Evolutionary conservation across 2,888 invertebrate genomes (phyloP).

Genomic region (Autographa pulchrina): DNA sequence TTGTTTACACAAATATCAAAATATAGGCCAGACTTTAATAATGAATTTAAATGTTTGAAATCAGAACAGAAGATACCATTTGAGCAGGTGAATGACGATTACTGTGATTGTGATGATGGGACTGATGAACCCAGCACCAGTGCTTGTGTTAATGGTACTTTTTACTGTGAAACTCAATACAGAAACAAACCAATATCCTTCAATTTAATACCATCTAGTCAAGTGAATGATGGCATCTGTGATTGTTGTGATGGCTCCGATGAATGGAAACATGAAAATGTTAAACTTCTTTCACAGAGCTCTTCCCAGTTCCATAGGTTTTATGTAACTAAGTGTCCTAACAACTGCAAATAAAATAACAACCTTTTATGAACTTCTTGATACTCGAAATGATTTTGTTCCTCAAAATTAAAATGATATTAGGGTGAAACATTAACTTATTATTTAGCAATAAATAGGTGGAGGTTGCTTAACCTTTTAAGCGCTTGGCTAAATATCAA

Average conservation of each 20-base stretch:
- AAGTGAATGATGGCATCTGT: slow-evolving; percentile 98
- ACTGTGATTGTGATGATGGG: slow-evolving; percentile 95
- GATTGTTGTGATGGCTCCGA: slow-evolving; percentile 98
- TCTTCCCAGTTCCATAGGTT: slow-evolving; percentile 71
- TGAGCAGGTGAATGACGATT: slow-evolving; percentile 93
- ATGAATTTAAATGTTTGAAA: slow-evolving; percentile 82
- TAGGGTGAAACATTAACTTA: slow-evolving; percentile 1
- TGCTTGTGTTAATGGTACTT: slow-evolving; percentile 95
- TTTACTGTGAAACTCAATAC: slow-evolving; percentile 93
- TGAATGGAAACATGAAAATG: slow-evolving; percentile 90
- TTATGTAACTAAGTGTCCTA: slow-evolving; percentile 76
- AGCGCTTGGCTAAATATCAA: too few relatives aligned
- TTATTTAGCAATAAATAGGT: slow-evolving; percentile 6
- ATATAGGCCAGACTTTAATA: slow-evolving; percentile 78
- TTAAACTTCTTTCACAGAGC: slow-evolving; percentile 76
- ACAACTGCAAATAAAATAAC: slow-evolving; percentile 52
- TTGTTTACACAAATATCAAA: slow-evolving; percentile 74
- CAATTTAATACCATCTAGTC: slow-evolving; percentile 91
- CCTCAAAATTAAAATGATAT: not conserved
- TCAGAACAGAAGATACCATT: slow-evolving; percentile 77
- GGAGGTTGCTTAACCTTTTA: slow-evolving; percentile 9
- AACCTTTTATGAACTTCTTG: slow-evolving; percentile 8
- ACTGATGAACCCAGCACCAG: slow-evolving; percentile 95
- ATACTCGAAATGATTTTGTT: not conserved
- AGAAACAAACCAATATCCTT: slow-evolving; percentile 76